These are phyloP conservation scores for Eulemur coronatus DNA, from an alignment of 2,797 vertebrate genomes.

Conservation along the genomic window DNA sequence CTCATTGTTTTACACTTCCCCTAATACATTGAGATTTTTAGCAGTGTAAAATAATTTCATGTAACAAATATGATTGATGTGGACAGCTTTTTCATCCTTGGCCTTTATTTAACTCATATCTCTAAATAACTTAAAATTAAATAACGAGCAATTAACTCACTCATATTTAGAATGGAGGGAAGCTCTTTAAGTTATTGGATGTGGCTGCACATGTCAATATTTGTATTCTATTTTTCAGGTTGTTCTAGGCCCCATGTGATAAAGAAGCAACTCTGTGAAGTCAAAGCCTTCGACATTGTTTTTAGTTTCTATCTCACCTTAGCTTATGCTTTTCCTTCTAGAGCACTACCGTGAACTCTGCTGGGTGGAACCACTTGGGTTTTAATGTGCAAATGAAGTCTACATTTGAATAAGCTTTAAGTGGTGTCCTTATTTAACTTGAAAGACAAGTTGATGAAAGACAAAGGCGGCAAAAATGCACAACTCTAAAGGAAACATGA, in stretches of 20 bases:
- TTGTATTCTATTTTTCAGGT: neutral
- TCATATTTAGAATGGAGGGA: neutral
- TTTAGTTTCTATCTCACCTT: neutral
- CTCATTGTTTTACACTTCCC: neutral
- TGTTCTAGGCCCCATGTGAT: neutral
- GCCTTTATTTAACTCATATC: neutral
- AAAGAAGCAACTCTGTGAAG: neutral
- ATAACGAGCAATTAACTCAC: neutral
- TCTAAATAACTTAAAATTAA: neutral
- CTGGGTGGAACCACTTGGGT: neutral
- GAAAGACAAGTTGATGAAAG: neutral
- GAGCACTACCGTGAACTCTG: neutral
- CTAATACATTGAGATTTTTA: neutral
- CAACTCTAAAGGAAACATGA: neutral
- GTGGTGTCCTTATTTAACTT: neutral
- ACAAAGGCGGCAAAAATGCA: neutral
- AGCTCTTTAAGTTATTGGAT: neutral
- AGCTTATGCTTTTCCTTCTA: neutral
- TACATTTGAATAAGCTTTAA: constrained; percentile 7
- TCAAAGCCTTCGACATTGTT: neutral
- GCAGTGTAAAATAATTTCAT: neutral
- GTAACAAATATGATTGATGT: neutral
- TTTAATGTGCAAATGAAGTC: neutral
- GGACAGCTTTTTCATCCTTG: neutral
- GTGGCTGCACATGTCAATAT: neutral